phyloP scores from a whole-genome alignment of 2,888 invertebrate species.

The Zaprionus obscuricornis region DNA sequence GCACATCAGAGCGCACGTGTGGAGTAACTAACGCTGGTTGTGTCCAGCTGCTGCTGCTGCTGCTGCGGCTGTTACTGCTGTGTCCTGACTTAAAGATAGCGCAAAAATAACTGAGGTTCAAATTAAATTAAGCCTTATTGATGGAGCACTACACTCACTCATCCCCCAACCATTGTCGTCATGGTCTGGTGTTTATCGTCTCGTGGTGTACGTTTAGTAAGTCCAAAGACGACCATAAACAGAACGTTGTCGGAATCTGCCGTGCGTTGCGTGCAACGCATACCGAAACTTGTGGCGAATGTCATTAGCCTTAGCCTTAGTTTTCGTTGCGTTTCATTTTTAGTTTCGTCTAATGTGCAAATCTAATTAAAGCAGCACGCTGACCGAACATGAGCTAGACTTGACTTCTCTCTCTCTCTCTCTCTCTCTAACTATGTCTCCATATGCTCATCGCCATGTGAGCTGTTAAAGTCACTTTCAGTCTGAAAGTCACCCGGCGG shows the following conservation, averaged over 20 bases:
- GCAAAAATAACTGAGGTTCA: slow-evolving; percentile 41
- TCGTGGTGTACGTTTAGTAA: slow-evolving; percentile 29
- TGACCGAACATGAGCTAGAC: slow-evolving; percentile 47
- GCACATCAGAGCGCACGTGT: slow-evolving; percentile 59
- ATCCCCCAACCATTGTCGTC: slow-evolving; percentile 14
- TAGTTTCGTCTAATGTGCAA: slow-evolving; percentile 70
- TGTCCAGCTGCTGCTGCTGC: too few species aligned
- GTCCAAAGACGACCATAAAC: slow-evolving; percentile 45
- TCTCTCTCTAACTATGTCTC: not conserved
- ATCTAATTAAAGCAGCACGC: slow-evolving; percentile 73
- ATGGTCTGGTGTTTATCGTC: slow-evolving; percentile 58
- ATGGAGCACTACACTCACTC: slow-evolving; percentile 44
- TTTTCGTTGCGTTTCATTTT: not conserved
- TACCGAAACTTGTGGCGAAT: slow-evolving; percentile 51
- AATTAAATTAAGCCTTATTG: slow-evolving; percentile 79
- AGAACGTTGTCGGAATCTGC: slow-evolving; percentile 16
- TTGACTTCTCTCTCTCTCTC: too few species aligned
- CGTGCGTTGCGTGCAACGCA: slow-evolving; percentile 60
- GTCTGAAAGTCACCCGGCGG: slow-evolving; percentile 30
- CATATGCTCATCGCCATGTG: slow-evolving; percentile 68
- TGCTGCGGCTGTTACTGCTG: slow-evolving; percentile 4
- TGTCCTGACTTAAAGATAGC: slow-evolving; percentile 61
- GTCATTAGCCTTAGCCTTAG: slow-evolving; percentile 58
- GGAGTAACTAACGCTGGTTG: too few species aligned
- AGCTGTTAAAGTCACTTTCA: slow-evolving; percentile 50